These are phyloP conservation scores for Thinocorus orbignyianus DNA, from an alignment of 2,113 vertebrate genomes.

Conservation along the genomic window DNA sequence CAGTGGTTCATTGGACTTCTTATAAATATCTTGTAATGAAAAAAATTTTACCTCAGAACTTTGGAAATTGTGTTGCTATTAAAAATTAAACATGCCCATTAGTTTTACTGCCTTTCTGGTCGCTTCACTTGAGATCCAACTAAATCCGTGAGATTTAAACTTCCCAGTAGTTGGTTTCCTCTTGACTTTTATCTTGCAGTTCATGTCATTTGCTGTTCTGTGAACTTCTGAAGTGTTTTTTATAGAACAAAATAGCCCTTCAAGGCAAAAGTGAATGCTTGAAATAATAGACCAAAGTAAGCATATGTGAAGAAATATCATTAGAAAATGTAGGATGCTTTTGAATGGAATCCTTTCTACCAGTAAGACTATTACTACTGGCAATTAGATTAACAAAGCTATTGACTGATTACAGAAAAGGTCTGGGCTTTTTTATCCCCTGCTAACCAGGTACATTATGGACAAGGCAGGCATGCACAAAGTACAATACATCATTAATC, in stretches of 20 bases:
- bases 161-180: not conserved
- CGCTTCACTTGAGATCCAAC: not conserved
- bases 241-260: not conserved
- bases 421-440: not conserved
- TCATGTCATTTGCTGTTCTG: not conserved
- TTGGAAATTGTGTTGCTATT: not conserved
- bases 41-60: not conserved
- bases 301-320: not conserved
- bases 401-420: not conserved
- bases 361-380: not conserved
- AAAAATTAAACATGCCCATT: not conserved
- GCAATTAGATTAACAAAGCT: not conserved
- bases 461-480: not conserved
- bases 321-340: not conserved
- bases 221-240: not conserved
- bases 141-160: not conserved
- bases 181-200: not conserved
- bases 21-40: not conserved
- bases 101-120: not conserved
- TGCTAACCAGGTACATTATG: conserved; percentile 1
- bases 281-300: not conserved
- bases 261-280: not conserved
- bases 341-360: not conserved
- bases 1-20: not conserved
- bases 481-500: conserved; percentile 5